These are phyloP conservation scores for Peucedramus taeniatus DNA, from an alignment of 2,113 vertebrate species.

Conservation along the genomic window DNA sequence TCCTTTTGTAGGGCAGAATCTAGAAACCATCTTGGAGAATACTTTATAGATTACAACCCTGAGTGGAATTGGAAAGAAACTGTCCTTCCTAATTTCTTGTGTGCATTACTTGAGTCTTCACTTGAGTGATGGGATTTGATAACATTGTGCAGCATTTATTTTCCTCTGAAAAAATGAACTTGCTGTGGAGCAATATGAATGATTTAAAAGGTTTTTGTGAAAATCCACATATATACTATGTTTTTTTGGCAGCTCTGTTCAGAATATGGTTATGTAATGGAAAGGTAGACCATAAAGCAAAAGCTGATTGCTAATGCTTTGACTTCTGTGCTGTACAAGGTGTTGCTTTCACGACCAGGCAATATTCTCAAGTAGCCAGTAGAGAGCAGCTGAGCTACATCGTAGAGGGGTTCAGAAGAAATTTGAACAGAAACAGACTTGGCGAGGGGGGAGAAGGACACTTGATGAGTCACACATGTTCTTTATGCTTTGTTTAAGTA, in stretches of 20 bases:
- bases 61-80: not conserved
- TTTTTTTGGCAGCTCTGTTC: not conserved
- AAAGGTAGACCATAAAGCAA: not conserved
- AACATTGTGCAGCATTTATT: not conserved
- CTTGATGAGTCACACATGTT: not conserved
- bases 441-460: not conserved
- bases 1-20: not conserved
- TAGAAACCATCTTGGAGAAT: not conserved
- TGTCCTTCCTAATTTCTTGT: not conserved
- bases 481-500: conserved; percentile 57
- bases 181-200: not conserved
- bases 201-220: not conserved
- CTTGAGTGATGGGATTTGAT: not conserved
- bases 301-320: not conserved
- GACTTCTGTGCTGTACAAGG: not conserved
- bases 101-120: not conserved
- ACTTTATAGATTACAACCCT: not conserved
- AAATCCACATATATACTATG: fast-evolving
- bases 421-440: not conserved
- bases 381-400: conserved; percentile 76
- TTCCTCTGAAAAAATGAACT: not conserved
- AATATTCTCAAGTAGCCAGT: conserved; percentile 45
- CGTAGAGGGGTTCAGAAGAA: not conserved
- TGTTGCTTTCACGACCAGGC: not conserved
- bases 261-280: not conserved